Conservation (phyloP, 2,797 vertebrate genomes). For the Poeciliopsis gracilis region DNA sequence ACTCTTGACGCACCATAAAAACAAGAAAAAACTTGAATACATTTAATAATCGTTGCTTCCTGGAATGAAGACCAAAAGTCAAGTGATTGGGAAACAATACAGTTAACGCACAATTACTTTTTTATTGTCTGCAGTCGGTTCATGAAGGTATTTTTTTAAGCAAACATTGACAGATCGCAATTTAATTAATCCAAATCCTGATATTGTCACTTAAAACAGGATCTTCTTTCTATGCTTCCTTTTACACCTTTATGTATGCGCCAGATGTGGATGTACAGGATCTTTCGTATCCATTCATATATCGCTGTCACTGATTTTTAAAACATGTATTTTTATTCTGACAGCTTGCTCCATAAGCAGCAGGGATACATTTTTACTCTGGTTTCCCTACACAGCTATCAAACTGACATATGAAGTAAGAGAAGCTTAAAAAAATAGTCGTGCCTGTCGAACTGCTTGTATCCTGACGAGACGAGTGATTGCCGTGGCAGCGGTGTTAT, state of each 20-base stretch:
- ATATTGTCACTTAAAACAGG: conserved; percentile 4
- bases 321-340: conserved; percentile 29
- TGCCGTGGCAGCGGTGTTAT: conserved; percentile 36
- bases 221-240: conserved; percentile 18
- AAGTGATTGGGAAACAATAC: neutral
- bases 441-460: conserved; percentile 43
- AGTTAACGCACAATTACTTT: neutral
- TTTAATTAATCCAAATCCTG: neutral
- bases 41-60: neutral
- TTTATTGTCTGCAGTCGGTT: neutral
- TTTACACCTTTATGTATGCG: conserved; percentile 6
- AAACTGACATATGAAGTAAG: conserved; percentile 43
- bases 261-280: conserved; percentile 46
- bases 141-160: neutral
- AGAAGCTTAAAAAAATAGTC: conserved; percentile 50
- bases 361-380: conserved; percentile 18
- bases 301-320: conserved; percentile 34
- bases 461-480: conserved; percentile 52
- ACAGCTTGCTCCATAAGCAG: conserved; percentile 11
- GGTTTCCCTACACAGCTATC: conserved; percentile 55
- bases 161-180: neutral
- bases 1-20: neutral
- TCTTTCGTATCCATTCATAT: conserved; percentile 35
- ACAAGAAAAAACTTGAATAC: neutral
- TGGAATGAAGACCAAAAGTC: neutral